phyloP scores from a whole-genome alignment of 2,888 invertebrate species.

The Parapristionchus giblindavisi region DNA sequence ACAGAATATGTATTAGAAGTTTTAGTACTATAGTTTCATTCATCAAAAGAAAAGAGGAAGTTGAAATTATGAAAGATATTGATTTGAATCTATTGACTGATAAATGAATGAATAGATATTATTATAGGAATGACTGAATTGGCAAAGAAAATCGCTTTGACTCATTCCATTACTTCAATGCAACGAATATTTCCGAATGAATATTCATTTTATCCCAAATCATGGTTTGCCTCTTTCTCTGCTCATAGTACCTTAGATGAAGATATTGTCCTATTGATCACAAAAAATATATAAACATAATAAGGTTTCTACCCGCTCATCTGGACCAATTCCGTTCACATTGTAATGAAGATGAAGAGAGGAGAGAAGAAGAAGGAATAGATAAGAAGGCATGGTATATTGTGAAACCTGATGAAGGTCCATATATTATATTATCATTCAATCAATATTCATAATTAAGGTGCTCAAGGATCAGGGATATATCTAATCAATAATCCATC shows the following conservation, averaged over 20 bases:
- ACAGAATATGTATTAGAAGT: background rate
- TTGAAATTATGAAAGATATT: background rate
- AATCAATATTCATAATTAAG: constrained; percentile 43
- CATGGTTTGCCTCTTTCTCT: constrained; percentile 64
- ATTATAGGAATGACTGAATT: constrained; percentile 72
- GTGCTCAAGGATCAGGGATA: constrained; percentile 73
- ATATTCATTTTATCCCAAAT: constrained; percentile 72
- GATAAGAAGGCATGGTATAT: constrained; percentile 70
- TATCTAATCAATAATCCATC: constrained; percentile 71
- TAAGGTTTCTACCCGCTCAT: constrained; percentile 72
- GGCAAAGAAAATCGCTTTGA: constrained; percentile 72
- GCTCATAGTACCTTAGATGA: background rate
- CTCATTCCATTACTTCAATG: constrained; percentile 72
- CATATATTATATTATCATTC: constrained; percentile 34
- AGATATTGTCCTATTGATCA: background rate
- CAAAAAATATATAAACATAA: background rate
- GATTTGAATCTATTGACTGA: background rate
- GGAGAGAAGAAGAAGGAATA: constrained; percentile 28
- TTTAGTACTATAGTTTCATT: background rate
- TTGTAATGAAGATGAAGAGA: constrained; percentile 40
- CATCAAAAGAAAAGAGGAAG: background rate
- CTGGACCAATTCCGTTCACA: constrained; percentile 55
- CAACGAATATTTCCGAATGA: constrained; percentile 71
- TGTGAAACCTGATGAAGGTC: constrained; percentile 74
- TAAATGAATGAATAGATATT: background rate